These are phyloP conservation scores for Drosophila erecta DNA, from an alignment of 1,140 invertebrate species.

Conservation along the genomic window DNA sequence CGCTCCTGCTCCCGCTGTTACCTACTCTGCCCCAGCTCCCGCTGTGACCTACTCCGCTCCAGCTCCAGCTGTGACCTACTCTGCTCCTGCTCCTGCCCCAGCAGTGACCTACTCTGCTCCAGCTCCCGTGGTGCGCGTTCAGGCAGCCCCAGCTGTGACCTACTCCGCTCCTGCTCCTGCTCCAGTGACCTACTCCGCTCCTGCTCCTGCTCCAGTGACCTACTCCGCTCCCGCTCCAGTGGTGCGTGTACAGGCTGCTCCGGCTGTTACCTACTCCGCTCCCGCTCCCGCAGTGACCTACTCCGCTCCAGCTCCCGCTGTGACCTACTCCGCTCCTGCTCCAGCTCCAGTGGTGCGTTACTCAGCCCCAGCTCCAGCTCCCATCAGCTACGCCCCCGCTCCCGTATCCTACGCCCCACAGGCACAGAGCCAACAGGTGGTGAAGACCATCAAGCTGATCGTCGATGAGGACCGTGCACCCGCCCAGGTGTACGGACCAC, in stretches of 20 bases:
- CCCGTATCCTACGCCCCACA: slow-evolving; percentile 21
- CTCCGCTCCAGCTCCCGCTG: slow-evolving; percentile 36
- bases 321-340: slow-evolving; percentile 18
- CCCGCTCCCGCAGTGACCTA: slow-evolving; percentile 25
- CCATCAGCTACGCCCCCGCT: slow-evolving; percentile 19
- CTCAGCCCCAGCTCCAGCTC: slow-evolving; percentile 17
- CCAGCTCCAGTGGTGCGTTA: slow-evolving; percentile 21
- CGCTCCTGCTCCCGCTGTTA: slow-evolving; percentile 32
- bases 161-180: slow-evolving; percentile 48
- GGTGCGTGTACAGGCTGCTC: slow-evolving; percentile 21
- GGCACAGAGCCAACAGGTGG: slow-evolving; percentile 55
- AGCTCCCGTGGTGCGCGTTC: slow-evolving; percentile 25
- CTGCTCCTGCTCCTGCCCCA: slow-evolving; percentile 20
- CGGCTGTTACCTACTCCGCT: slow-evolving; percentile 22
- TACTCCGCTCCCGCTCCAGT: slow-evolving; percentile 26
- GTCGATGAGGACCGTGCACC: slow-evolving; percentile 66
- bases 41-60: slow-evolving; percentile 25
- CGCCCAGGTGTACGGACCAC: slow-evolving; percentile 62
- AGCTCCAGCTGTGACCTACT: slow-evolving; percentile 19
- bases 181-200: slow-evolving; percentile 28
- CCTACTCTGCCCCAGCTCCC: slow-evolving; percentile 35
- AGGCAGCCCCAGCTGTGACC: slow-evolving; percentile 24
- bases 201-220: slow-evolving; percentile 33
- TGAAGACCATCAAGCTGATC: slow-evolving; percentile 76
- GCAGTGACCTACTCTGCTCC: slow-evolving; percentile 29